Percentiles rank a stretch among this genome's conserved stretches.
phyloP scores from a whole-genome alignment of 1,140 invertebrate genomes.

The Antheraea pernyi region DNA sequence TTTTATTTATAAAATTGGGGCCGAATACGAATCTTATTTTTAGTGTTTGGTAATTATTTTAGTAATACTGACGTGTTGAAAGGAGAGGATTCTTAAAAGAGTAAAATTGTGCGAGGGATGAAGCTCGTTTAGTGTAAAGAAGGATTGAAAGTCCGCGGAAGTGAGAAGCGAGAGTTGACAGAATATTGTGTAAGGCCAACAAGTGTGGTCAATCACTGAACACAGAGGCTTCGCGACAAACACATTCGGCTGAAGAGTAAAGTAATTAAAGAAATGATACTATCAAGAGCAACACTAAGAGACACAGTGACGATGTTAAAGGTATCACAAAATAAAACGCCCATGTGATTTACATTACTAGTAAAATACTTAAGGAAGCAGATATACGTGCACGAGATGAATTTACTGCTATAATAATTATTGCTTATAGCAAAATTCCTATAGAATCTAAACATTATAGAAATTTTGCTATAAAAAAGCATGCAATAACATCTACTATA shows the following conservation, averaged over 20 bases:
- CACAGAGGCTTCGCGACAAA: conserved; percentile 63
- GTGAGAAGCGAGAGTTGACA: conserved; percentile 60
- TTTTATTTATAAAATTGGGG: conserved; percentile 37
- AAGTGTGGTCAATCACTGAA: conserved; percentile 44
- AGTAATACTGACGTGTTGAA: conserved; percentile 40
- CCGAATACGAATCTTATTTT: conserved; percentile 39
- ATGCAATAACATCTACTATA: conserved; percentile 48
- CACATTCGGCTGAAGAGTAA: conserved; percentile 64
- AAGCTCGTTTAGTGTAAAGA: conserved; percentile 51
- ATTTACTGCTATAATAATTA: conserved; percentile 37
- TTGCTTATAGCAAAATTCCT: conserved; percentile 46
- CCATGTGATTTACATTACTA: conserved; percentile 61
- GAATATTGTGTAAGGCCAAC: conserved; percentile 55
- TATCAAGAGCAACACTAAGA: conserved; percentile 75
- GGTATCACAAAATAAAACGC: conserved; percentile 79
- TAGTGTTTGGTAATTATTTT: not conserved
- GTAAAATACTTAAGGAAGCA: conserved; percentile 65
- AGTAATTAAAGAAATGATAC: conserved; percentile 74
- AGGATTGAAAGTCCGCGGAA: conserved; percentile 52
- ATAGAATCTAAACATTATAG: conserved; percentile 25
- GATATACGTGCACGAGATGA: conserved; percentile 62
- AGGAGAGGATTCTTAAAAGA: conserved; percentile 40
- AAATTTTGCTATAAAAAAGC: conserved; percentile 34
- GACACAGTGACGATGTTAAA: conserved; percentile 74
- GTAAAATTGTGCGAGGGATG: conserved; percentile 56